Evolutionary conservation across 1,140 invertebrate species (phyloP).

Genomic region (Artemia franciscana): DNA sequence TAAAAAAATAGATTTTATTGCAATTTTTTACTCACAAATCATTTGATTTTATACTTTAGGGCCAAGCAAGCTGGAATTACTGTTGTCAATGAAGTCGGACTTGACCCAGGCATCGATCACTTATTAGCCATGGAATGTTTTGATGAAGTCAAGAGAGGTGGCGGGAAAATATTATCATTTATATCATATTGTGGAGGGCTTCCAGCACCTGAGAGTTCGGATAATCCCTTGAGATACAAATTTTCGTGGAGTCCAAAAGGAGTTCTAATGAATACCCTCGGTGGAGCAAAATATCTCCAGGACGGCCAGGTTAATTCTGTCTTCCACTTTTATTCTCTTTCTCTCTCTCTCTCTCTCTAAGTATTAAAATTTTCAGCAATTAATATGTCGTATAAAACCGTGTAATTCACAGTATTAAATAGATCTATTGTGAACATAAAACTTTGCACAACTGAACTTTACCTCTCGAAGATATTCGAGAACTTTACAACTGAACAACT

Average conservation of each 20-base stretch:
- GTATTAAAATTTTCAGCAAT: too few relatives aligned
- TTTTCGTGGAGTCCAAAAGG: slow-evolving; percentile 91
- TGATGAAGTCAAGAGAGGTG: slow-evolving; percentile 57
- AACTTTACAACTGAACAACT: too few relatives aligned
- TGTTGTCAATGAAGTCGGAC: slow-evolving; percentile 79
- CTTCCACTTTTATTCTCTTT: too few relatives aligned
- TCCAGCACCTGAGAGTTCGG: slow-evolving; percentile 64
- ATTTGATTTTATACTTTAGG: slow-evolving; percentile 23
- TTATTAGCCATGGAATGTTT: slow-evolving; percentile 90
- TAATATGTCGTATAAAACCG: too few relatives aligned
- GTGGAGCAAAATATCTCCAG: slow-evolving; percentile 62
- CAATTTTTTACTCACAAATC: slow-evolving; percentile 8
- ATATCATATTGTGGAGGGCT: slow-evolving; percentile 85
- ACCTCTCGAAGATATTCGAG: too few relatives aligned
- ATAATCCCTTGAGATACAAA: slow-evolving; percentile 85
- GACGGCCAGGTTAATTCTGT: slow-evolving; percentile 67
- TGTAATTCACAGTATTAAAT: too few relatives aligned
- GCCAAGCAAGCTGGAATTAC: slow-evolving; percentile 65
- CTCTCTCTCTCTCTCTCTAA: too few relatives aligned
- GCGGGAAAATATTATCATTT: slow-evolving; percentile 69
- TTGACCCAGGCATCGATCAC: slow-evolving; percentile 97
- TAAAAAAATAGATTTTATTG: too few relatives aligned
- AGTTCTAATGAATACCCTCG: slow-evolving; percentile 67
- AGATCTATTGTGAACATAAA: too few relatives aligned
- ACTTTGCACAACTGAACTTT: too few relatives aligned